Evolutionary conservation across 2,888 invertebrate species (phyloP).

Genomic region (Ennomos erosarius): DNA sequence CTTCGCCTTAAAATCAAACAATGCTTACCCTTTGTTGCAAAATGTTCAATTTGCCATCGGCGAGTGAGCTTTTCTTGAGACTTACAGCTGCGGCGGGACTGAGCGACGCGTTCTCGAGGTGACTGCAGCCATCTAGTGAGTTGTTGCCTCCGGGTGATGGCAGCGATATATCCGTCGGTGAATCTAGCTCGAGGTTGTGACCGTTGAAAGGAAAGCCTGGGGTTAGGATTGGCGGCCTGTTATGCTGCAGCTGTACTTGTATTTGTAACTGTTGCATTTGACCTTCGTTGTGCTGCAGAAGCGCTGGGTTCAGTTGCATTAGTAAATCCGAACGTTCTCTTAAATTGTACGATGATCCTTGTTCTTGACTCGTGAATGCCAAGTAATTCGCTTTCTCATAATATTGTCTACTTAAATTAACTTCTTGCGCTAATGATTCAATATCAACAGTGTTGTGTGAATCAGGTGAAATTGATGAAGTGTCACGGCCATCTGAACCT

Average conservation of each 20-base stretch:
- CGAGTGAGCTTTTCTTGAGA: slow-evolving; percentile 84
- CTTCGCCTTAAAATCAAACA: slow-evolving; percentile 85
- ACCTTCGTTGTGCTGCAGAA: slow-evolving; percentile 83
- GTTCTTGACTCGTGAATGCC: slow-evolving; percentile 78
- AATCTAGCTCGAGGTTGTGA: slow-evolving; percentile 89
- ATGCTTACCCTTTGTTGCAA: slow-evolving; percentile 96
- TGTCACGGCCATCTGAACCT: slow-evolving; percentile 88
- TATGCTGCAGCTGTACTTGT: slow-evolving; percentile 88
- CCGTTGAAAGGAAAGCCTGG: slow-evolving; percentile 87
- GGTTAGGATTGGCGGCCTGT: slow-evolving; percentile 84
- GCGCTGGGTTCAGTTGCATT: slow-evolving; percentile 84
- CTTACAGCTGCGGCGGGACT: slow-evolving; percentile 89
- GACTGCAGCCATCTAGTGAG: slow-evolving; percentile 87
- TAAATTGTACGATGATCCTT: slow-evolving; percentile 85
- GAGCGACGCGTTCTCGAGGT: slow-evolving; percentile 85
- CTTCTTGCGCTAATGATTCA: slow-evolving; percentile 91
- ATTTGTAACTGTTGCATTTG: slow-evolving; percentile 88
- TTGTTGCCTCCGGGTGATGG: slow-evolving; percentile 92
- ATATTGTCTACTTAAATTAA: slow-evolving; percentile 86
- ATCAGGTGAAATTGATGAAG: slow-evolving; percentile 89
- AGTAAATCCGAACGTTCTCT: slow-evolving; percentile 87
- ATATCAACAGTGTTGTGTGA: slow-evolving; percentile 88
- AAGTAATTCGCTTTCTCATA: slow-evolving; percentile 79
- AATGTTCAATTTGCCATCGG: slow-evolving; percentile 86
- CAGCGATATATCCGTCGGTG: slow-evolving; percentile 90